phyloP scores from a whole-genome alignment of 2,888 invertebrate genomes.

The Axea sp. region DNA sequence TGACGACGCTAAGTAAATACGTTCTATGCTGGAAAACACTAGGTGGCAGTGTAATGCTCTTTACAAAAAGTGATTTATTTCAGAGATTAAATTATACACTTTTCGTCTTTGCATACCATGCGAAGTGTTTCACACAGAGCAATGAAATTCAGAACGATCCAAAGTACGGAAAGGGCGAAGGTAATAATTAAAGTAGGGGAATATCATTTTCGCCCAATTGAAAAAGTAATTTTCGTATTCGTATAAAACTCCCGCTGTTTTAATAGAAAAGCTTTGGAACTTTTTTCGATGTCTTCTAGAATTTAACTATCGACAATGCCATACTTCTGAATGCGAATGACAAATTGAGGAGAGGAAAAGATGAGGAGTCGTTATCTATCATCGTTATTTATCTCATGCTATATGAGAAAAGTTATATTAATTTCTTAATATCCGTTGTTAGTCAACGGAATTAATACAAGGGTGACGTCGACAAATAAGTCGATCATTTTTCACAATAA shows the following conservation, averaged over 20 bases:
- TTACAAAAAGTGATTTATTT: constrained; percentile 17
- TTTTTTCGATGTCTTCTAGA: constrained; percentile 18
- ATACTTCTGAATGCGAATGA: constrained; percentile 26
- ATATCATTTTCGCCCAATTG: background rate
- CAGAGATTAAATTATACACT: constrained; percentile 9
- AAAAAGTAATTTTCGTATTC: constrained; percentile 8
- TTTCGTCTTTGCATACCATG: too few relatives aligned
- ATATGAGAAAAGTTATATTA: constrained; percentile 28
- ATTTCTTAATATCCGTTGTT: constrained; percentile 20
- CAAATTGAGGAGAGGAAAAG: constrained; percentile 11
- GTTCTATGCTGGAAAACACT: constrained; percentile 15
- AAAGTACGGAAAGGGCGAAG: background rate
- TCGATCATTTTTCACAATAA: constrained; percentile 26
- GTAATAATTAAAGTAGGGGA: background rate
- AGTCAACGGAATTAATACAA: constrained; percentile 2
- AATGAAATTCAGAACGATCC: too few relatives aligned
- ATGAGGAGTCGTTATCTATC: constrained; percentile 22
- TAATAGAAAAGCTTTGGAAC: constrained; percentile 42
- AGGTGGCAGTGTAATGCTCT: constrained; percentile 30
- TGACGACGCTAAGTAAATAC: constrained; percentile 2
- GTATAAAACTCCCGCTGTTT: constrained; percentile 8
- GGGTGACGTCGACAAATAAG: constrained; percentile 7
- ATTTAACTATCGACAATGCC: constrained; percentile 29
- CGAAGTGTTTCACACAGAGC: too few relatives aligned
- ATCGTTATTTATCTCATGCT: constrained; percentile 18